Conservation (phyloP, 53 echinoderm and acorn worm species). For the Astropecten irregularis region DNA sequence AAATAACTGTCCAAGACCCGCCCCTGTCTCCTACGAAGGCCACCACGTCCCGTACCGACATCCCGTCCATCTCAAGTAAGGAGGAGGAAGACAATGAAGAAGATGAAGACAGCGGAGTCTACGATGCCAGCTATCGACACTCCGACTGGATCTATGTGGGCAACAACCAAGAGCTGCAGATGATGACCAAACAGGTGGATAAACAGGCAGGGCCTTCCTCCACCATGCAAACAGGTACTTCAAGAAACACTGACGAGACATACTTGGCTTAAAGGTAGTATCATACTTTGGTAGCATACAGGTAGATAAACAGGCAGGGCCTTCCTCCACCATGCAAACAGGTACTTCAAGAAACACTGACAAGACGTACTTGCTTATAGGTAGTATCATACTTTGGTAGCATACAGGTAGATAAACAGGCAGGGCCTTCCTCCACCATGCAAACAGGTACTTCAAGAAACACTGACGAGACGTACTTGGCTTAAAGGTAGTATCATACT, state of each 20-base stretch:
- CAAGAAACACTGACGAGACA: no score
- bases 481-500: no score
- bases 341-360: no score
- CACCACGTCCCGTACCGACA: not conserved
- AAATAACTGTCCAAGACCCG: not conserved
- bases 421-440: not conserved
- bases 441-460: constrained; percentile 27
- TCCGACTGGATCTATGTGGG: constrained; percentile 74
- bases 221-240: constrained; percentile 12
- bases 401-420: constrained; percentile 13
- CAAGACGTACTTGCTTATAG: no score
- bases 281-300: no score
- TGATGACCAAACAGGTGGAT: constrained; percentile 45
- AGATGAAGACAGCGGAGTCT: constrained; percentile 70
- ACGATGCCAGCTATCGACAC: constrained; percentile 72
- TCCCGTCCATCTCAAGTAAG: constrained; percentile 2
- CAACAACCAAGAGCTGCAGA: constrained; percentile 60
- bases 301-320: not conserved
- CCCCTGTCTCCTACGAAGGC: not conserved
- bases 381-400: no score
- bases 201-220: not conserved
- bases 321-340: not conserved
- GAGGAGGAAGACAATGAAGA: constrained; percentile 54
- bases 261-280: no score
- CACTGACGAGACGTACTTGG: no score